Base-by-base conservation (phyloP, 2,113 vertebrate species). In the Climacteris rufus region DNA sequence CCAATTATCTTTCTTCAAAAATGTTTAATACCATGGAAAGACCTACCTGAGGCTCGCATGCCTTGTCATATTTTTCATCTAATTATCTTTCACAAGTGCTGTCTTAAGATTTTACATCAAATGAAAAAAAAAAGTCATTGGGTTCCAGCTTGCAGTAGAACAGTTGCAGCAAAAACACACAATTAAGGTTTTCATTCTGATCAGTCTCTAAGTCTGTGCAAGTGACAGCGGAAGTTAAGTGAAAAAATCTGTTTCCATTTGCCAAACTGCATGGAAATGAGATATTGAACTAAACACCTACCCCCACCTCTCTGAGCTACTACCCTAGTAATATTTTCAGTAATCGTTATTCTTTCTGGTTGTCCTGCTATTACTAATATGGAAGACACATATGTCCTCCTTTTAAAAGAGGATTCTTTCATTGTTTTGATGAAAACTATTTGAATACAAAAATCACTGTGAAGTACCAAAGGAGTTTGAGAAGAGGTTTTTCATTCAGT, bases 171-270 rank as follows among this genome's bases (percentile, higher is more conserved):
- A 78, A 91, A 90, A 72, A 3, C 39, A 70, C 16, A 71, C 19
- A 92, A 81, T 93, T 89, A 94, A 66, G 42, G 33, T 77, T 96
- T 96, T 96, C 69, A 95, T 90, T 94, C 78, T 88, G 39, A 90
- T 69, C 75, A 86, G 13, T n/a, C 28, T 90, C 64, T 86, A 81
- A 81, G 37, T 72, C 72, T 52, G 35, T 69, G 39, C 64, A 94
- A 93, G 65, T 90, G 85, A 92, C 53, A 96, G 54, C 37, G 87
- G 78, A 96, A 93, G 30, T 66, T 87, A 83, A 89, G 70, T 7
- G 5, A 91, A 95, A 96, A 94, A 91, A 85, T 66, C 85, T 94
- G 52, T 88, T 96, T 92, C 39, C 74, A 18, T 96, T 93, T 93
- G 40, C 22, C 16, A 82, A 75, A 33, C 45, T 71, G 47, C 66